These are phyloP conservation scores for Rhagoletis pomonella DNA, from an alignment of 1,140 invertebrate species.

Conservation along the genomic window DNA sequence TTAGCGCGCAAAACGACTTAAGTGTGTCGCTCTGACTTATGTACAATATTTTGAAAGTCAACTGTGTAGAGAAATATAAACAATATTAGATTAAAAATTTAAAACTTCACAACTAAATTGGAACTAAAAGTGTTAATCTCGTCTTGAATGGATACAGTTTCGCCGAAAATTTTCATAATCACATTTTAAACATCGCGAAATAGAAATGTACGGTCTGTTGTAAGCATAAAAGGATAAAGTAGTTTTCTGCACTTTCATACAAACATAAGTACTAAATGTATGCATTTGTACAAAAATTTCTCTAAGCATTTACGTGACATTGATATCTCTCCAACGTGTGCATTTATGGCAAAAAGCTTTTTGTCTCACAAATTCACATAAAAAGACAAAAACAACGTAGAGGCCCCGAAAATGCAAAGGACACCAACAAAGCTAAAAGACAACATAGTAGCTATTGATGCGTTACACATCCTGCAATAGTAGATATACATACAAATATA, in stretches of 20 bases:
- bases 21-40: too few relatives aligned
- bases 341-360: constrained; percentile 73
- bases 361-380: constrained; percentile 42
- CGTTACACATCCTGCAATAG: constrained; percentile 16
- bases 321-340: constrained; percentile 63
- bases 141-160: neutral
- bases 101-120: too few relatives aligned
- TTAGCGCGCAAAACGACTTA: too few relatives aligned
- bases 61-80: too few relatives aligned
- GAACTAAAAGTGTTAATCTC: too few relatives aligned
- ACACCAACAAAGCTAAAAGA: neutral
- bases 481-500: constrained; percentile 60
- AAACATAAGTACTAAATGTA: neutral
- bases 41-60: too few relatives aligned
- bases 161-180: constrained; percentile 8
- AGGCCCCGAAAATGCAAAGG: neutral
- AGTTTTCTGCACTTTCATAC: neutral
- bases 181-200: neutral
- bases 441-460: constrained; percentile 21
- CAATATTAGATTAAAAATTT: too few relatives aligned
- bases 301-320: constrained; percentile 63
- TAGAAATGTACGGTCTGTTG: neutral
- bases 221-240: neutral
- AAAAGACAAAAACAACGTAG: neutral
- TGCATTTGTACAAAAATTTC: too few relatives aligned